A percentile compares a stretch with the other conserved stretches of the same genome.
Evolutionary conservation across 2,113 vertebrate species (phyloP).

Genomic region (Promerops cafer): DNA sequence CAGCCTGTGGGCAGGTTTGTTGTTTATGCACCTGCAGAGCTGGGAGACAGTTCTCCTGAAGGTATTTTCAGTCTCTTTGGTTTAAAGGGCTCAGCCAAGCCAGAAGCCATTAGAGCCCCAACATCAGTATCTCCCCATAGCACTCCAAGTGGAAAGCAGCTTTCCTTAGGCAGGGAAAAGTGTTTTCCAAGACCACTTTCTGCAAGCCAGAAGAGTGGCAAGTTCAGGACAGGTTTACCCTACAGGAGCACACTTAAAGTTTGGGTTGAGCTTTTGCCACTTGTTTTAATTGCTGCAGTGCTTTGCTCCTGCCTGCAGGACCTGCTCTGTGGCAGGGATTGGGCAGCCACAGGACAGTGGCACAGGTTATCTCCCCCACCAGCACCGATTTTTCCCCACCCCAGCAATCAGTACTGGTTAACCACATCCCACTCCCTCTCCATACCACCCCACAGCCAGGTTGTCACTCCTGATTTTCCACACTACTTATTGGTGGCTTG

Average conservation of each 20-base stretch:
- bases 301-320: neutral
- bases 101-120: neutral
- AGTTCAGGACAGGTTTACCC: rapidly evolving
- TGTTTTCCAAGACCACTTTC: neutral
- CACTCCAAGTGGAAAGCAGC: neutral
- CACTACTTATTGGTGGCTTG: no score
- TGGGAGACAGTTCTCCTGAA: neutral
- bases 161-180: neutral
- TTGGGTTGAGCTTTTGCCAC: neutral
- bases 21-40: neutral
- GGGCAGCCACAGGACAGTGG: neutral
- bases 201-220: neutral
- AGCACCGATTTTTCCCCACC: neutral
- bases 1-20: rapidly evolving
- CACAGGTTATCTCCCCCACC: neutral
- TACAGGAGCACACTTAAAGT: neutral
- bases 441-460: neutral
- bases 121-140: rapidly evolving
- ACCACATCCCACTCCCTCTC: neutral
- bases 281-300: neutral
- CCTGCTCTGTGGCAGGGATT: neutral
- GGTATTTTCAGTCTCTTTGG: neutral
- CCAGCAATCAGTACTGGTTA: neutral
- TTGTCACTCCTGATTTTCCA: neutral
- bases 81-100: neutral